Conservation (phyloP, 1,140 invertebrate genomes). For the Sipha flava region DNA sequence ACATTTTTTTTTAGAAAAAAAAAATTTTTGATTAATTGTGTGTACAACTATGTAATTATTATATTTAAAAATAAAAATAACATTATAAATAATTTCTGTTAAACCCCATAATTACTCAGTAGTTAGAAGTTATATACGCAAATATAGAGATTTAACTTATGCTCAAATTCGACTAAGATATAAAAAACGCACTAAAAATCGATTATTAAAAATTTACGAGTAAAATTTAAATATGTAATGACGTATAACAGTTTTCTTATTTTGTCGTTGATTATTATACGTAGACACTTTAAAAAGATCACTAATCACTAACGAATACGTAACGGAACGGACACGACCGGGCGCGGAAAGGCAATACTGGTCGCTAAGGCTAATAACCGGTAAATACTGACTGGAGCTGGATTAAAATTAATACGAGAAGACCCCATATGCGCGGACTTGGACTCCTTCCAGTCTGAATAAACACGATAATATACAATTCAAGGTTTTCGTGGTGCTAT, state of each 20-base stretch:
- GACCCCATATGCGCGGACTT: conserved; percentile 15
- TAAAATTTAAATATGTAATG: background rate
- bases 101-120: background rate
- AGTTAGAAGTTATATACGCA: background rate
- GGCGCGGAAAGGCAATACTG: background rate
- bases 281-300: background rate
- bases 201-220: background rate
- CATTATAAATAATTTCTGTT: background rate
- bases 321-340: background rate
- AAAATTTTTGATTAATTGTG: background rate
- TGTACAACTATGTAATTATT: background rate
- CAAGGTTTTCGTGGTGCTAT: conserved; percentile 32
- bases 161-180: background rate
- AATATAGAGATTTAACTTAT: background rate
- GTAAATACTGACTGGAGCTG: conserved; percentile 21
- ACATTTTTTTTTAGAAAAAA: no score
- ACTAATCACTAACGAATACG: background rate
- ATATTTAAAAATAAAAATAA: background rate
- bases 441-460: conserved; percentile 30
- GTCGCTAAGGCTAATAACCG: background rate
- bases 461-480: background rate
- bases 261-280: background rate
- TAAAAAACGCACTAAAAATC: background rate
- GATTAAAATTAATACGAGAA: conserved; percentile 24
- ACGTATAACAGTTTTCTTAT: background rate